Base-by-base conservation (phyloP, 2,888 invertebrate genomes). In the Phyllotreta striolata region DNA sequence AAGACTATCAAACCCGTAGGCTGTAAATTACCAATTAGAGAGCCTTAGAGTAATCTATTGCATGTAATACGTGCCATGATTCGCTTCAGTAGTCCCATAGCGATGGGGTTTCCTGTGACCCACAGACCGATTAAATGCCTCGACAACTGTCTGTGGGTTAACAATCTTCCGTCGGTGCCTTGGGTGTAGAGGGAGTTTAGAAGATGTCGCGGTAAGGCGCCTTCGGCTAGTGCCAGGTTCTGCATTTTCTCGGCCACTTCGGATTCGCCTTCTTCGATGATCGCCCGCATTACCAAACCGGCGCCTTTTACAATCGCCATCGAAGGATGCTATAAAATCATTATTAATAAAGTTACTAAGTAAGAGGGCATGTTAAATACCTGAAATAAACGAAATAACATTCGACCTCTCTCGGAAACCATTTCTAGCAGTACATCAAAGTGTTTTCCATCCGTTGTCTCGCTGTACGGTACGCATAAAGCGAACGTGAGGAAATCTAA, bases 281-380 rank as follows among this genome's bases (percentile, higher is more conserved):
- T 88, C 13, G 99, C 98, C 68, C 98, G 89, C 91, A 98, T 93
- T 52, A 99, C 94, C 58, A 99, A 84, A 0, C 99, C 98, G 0
- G 98, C 98, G 41, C 98, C 98, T 83, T 99, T 98, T 1, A 99
- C 95, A 68, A 99, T 95, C 0, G 99, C 98, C 86, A 98, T 87
- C 3, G 98, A 98, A 1, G 96, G 96, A 85, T 98, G 97, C 90
- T 95, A 84, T 40, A 66, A 55, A 9, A 55, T 52, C 37, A 39
- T n/a, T n/a, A n/a, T n/a, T 40, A 35, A n/a, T 13, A 3, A 62
- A n/a, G n/a, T 37, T 60, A 8, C 40, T 9, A 39, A 46, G 35
- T 10, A 14, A 10, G 34, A n/a, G n/a, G n/a, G n/a, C n/a, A n/a
- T n/a, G n/a, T n/a, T n/a, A n/a, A n/a, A n/a, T n/a, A 91, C 92